Base-by-base conservation (phyloP, 2,797 vertebrate genomes). In the Salarias fasciatus region DNA sequence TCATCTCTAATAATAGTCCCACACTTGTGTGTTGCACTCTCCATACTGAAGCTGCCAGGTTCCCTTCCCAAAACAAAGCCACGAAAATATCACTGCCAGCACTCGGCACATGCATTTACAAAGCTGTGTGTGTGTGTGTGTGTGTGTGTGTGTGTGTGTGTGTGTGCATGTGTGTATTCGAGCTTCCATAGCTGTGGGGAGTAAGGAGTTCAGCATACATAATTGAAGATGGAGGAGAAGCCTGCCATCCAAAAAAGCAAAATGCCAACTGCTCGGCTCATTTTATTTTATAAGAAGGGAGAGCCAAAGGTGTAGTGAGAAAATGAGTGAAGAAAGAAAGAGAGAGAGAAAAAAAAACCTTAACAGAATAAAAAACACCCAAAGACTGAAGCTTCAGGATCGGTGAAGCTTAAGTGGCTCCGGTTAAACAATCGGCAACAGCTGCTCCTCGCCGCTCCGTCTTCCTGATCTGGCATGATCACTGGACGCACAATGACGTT, bases 151-250 rank as follows among this genome's bases (percentile, higher is more conserved):
- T 63, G 68, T 80, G 36, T 38, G 36, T 42, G 44, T 56, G 48
- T 58, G 6, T 42, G 50, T 31, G 42, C 48, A 50, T 35, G 53
- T 47, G 59, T 53, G 56, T 67, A 42, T 55, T 71, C 5, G 33
- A 63, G 68, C 80, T 68, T 79, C 75, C 72, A 79, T 80, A 75
- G 82, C 80, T 82, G 82, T 72, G 79, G 76, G 83, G 84, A 79
- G 83, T 63, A 70, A 77, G 63, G 75, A 88, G 82, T 82, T 85
- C 71, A 82, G 66, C 75, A 86, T 91, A 80, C 89, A 90, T 89
- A 86, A 89, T 91, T 88, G 75, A 89, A 83, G 68, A 78, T 28
- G 49, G 63, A 63, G 73, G 47, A 51, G 69, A 55, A 68, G 69
- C 37, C 50, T 72, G 57, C 37, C 51, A 28, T 80, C 83, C 79